A percentile compares a stretch with the other conserved stretches of the same genome.
phyloP scores from a whole-genome alignment of 2,888 invertebrate genomes.

The Elysia crispata region DNA sequence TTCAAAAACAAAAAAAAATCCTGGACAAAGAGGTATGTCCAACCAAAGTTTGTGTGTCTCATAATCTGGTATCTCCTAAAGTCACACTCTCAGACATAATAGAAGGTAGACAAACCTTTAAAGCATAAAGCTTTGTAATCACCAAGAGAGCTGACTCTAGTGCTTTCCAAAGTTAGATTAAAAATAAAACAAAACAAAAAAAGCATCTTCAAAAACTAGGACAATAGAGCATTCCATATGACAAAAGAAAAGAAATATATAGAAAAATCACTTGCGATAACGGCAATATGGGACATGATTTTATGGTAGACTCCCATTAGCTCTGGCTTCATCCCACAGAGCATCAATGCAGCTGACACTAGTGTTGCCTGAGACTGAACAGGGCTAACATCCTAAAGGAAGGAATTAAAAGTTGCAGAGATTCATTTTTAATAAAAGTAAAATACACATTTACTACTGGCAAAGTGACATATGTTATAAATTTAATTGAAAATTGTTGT shows the following conservation, averaged over 20 bases:
- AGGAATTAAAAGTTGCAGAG: background rate
- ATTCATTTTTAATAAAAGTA: background rate
- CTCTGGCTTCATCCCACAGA: slow-evolving; percentile 67
- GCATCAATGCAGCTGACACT: slow-evolving; percentile 63
- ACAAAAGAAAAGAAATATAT: slow-evolving; percentile 68
- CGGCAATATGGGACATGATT: slow-evolving; percentile 63
- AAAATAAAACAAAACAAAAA: too few relatives aligned
- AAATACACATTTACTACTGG: background rate
- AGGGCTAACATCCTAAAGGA: slow-evolving; percentile 63
- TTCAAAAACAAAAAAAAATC: too few relatives aligned
- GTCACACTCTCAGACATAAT: too few relatives aligned
- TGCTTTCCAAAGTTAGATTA: too few relatives aligned
- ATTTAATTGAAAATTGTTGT: too few relatives aligned
- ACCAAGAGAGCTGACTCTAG: too few relatives aligned
- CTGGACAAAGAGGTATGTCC: too few relatives aligned
- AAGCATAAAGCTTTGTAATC: too few relatives aligned
- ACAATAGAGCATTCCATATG: slow-evolving; percentile 51
- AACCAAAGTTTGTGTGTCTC: too few relatives aligned
- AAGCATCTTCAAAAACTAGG: background rate
- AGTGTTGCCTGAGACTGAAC: slow-evolving; percentile 58
- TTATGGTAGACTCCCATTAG: slow-evolving; percentile 61
- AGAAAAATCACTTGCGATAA: slow-evolving; percentile 64
- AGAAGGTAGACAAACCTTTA: too few relatives aligned
- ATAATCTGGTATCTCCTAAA: too few relatives aligned
- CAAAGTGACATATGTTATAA: too few relatives aligned